Evolutionary conservation across 2,113 vertebrate genomes (phyloP).

Genomic region (Istiophorus platypterus): DNA sequence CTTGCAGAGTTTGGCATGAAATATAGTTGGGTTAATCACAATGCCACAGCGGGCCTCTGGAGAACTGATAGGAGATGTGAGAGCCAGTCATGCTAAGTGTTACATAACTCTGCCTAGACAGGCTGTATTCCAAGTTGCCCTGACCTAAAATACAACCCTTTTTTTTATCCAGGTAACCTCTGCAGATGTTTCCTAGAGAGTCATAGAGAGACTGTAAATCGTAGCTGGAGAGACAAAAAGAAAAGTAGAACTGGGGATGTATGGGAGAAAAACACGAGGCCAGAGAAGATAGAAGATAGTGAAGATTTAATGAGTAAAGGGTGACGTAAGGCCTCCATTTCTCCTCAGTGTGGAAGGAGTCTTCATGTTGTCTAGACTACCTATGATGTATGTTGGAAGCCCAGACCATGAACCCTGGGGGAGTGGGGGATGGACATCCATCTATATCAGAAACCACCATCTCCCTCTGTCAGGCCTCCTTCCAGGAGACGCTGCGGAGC

Average conservation of each 20-base stretch:
- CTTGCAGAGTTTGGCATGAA: conserved; percentile 51
- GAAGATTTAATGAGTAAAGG: conserved; percentile 39
- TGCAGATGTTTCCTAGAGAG: neutral
- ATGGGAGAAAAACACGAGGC: conserved; percentile 8
- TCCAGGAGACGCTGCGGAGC: conserved; percentile 75
- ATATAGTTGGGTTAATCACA: conserved; percentile 47
- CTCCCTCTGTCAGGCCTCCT: conserved; percentile 63
- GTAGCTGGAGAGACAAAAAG: neutral
- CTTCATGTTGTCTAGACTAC: conserved; percentile 69
- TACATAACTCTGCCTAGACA: conserved; percentile 59
- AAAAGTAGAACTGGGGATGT: conserved; percentile 13
- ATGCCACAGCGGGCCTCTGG: conserved; percentile 56
- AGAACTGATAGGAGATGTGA: conserved; percentile 25
- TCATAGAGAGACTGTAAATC: neutral
- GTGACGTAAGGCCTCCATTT: neutral
- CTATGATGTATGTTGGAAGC: conserved; percentile 59
- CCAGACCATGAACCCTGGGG: conserved; percentile 36
- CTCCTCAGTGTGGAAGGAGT: conserved; percentile 21
- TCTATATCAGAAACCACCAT: conserved; percentile 71
- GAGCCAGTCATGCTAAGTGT: conserved; percentile 38
- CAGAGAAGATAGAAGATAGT: neutral
- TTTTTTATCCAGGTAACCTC: conserved; percentile 35
- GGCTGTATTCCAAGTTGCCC: conserved; percentile 21
- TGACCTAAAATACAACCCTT: neutral
- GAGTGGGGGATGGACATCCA: conserved; percentile 56